These are phyloP conservation scores for Malacoctenus gilli DNA, from an alignment of 2,797 vertebrate species.

Conservation along the genomic window DNA sequence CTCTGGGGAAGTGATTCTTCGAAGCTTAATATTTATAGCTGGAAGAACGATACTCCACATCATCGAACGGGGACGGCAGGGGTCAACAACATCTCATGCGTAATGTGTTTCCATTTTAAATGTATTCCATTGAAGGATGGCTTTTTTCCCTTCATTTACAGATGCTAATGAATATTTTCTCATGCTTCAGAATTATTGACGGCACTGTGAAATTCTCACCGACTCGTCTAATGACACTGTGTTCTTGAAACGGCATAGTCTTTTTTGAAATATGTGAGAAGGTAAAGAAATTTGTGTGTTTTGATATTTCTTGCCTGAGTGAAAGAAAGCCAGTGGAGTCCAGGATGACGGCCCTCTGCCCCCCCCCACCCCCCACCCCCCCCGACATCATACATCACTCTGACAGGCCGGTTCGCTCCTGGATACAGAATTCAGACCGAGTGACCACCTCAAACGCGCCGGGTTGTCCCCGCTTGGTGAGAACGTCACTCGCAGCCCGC, in stretches of 20 bases:
- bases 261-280: slow-evolving; percentile 10
- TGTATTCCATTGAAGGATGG: not conserved
- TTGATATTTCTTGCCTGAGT: slow-evolving; percentile 24
- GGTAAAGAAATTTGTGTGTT: slow-evolving; percentile 10
- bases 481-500: slow-evolving; percentile 61
- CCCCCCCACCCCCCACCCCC: slow-evolving; percentile 25
- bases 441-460: slow-evolving; percentile 70
- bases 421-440: slow-evolving; percentile 68
- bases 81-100: slow-evolving; percentile 6
- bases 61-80: slow-evolving; percentile 3
- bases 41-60: slow-evolving; percentile 27
- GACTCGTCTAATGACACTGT: too few species aligned
- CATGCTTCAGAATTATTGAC: too few species aligned
- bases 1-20: slow-evolving; percentile 54
- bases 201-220: too few species aligned
- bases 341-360: slow-evolving; percentile 43
- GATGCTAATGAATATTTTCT: too few species aligned
- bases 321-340: slow-evolving; percentile 15
- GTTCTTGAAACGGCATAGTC: too few species aligned
- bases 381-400: slow-evolving; percentile 69
- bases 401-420: slow-evolving; percentile 74
- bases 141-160: not conserved
- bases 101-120: slow-evolving; percentile 3
- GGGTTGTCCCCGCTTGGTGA: slow-evolving; percentile 52
- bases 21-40: slow-evolving; percentile 38